Conservation (phyloP, 2,113 vertebrate species). For the Monopterus albus region DNA sequence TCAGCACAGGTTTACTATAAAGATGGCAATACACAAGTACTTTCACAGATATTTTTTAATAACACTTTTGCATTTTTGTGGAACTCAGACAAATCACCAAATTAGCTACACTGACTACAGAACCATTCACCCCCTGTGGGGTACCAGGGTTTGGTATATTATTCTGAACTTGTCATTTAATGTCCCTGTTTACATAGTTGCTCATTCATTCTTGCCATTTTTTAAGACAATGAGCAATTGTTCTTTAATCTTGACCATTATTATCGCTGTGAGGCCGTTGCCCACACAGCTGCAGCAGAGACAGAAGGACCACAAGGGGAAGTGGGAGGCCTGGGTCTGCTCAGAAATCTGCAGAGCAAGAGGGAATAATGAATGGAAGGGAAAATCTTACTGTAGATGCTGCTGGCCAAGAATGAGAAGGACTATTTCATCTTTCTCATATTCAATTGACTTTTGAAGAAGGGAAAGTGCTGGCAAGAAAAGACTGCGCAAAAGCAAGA, state of each 20-base stretch:
- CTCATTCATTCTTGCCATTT: too few relatives aligned
- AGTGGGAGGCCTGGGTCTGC: constrained; percentile 49
- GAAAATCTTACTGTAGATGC: constrained; percentile 53
- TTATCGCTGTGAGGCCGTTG: neutral
- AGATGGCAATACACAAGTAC: constrained; percentile 19
- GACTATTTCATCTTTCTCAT: constrained; percentile 34
- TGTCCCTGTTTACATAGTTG: constrained; percentile 6
- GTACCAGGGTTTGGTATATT: constrained; percentile 16
- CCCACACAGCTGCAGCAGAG: constrained; percentile 30
- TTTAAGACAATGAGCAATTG: neutral
- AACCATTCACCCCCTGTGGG: neutral
- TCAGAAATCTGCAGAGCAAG: constrained; percentile 48
- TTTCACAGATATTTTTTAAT: constrained; percentile 26
- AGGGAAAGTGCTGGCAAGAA: constrained; percentile 2
- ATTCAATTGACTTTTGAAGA: constrained; percentile 13
- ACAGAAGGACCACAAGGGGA: constrained; percentile 55
- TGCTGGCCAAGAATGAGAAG: constrained; percentile 35
- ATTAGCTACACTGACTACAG: constrained; percentile 6
- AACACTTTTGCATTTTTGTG: constrained; percentile 39
- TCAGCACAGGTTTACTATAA: constrained; percentile 22
- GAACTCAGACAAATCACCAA: constrained; percentile 38
- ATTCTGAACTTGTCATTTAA: constrained; percentile 28
- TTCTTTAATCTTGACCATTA: neutral
- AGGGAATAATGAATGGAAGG: constrained; percentile 29
- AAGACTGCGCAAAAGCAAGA: neutral